Percentiles rank a stretch among this genome's conserved stretches.
Evolutionary conservation across 2,797 vertebrate genomes (phyloP).

Genomic region (Phalanger gymnotis): DNA sequence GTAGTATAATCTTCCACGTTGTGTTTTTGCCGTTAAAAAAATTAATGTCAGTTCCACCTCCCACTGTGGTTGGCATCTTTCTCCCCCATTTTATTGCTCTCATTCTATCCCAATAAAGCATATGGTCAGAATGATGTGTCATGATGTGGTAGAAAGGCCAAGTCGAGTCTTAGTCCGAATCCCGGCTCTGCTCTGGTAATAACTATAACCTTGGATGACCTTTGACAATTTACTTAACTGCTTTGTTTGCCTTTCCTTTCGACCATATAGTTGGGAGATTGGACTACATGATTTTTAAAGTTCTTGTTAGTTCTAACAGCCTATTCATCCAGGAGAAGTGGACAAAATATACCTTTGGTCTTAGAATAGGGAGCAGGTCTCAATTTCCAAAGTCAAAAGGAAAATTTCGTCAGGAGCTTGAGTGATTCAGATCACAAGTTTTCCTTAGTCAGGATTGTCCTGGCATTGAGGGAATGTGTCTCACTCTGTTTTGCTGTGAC

Average conservation of each 20-base stretch:
- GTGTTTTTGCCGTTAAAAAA: not conserved
- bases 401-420: not conserved
- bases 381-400: not conserved
- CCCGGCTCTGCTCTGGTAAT: not conserved
- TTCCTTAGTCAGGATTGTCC: not conserved
- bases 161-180: not conserved
- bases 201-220: not conserved
- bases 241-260: constrained; percentile 7
- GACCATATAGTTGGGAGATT: not conserved
- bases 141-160: not conserved
- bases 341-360: not conserved
- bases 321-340: not conserved
- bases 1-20: not conserved
- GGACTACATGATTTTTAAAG: constrained; percentile 8
- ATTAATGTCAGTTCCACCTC: not conserved
- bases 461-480: not conserved
- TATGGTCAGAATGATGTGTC: not conserved
- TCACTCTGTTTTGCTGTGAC: not conserved
- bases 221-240: not conserved
- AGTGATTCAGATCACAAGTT: not conserved
- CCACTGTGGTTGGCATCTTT: not conserved
- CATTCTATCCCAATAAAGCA: not conserved
- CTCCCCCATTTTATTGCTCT: not conserved
- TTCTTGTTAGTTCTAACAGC: not conserved
- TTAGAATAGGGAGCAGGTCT: not conserved